phyloP scores from a whole-genome alignment of 2,113 vertebrate genomes.

The Nanorana parkeri region DNA sequence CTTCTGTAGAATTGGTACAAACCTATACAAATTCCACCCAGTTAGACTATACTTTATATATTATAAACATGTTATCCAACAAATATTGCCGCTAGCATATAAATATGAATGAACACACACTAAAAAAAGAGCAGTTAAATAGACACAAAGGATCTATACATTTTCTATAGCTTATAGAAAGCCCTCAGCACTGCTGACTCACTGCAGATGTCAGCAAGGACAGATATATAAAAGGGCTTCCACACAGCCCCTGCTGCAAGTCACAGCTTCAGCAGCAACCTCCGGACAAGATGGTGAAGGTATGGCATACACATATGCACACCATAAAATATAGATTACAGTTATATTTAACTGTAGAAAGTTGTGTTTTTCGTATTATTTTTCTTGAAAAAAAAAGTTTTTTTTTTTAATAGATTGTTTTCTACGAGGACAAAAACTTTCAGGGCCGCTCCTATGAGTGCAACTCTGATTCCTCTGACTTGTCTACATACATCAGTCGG shows the following conservation, averaged over 20 bases:
- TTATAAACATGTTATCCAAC: too few species aligned
- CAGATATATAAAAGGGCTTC: constrained; percentile 4
- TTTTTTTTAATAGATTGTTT: constrained; percentile 79
- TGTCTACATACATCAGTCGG: constrained; percentile 83
- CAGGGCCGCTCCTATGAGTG: constrained; percentile 87
- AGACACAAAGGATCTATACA: constrained; percentile 14
- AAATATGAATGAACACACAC: too few species aligned
- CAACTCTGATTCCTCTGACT: constrained; percentile 84
- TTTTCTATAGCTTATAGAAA: constrained; percentile 15
- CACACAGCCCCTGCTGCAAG: neutral
- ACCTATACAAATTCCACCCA: too few species aligned
- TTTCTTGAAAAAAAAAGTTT: neutral
- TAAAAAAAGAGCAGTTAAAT: neutral
- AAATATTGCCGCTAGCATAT: too few species aligned
- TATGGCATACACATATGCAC: neutral
- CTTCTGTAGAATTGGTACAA: too few species aligned
- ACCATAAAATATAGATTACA: too few species aligned
- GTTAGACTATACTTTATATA: too few species aligned
- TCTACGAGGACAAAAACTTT: constrained; percentile 93
- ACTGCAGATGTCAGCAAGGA: constrained; percentile 2
- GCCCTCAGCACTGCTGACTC: neutral
- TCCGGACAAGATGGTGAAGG: constrained; percentile 31
- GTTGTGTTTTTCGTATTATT: too few species aligned
- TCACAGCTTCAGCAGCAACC: neutral
- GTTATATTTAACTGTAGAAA: too few species aligned